Conservation (phyloP, 2,888 invertebrate genomes). For the Drosophila austrosaltans region DNA sequence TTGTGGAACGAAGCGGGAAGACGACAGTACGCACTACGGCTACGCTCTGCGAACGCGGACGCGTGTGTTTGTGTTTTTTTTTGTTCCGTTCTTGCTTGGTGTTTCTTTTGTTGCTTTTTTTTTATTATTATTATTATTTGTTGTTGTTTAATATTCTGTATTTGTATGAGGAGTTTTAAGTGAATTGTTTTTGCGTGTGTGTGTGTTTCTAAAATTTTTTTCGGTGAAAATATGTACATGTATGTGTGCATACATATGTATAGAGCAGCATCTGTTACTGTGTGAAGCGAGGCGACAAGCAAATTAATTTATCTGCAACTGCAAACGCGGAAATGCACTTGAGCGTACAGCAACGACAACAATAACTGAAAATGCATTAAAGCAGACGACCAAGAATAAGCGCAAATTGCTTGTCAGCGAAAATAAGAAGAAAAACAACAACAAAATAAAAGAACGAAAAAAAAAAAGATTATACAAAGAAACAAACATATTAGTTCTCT, state of each 20-base stretch:
- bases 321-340: slow-evolving; percentile 74
- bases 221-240: slow-evolving; percentile 22
- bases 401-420: slow-evolving; percentile 61
- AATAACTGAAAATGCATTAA: slow-evolving; percentile 33
- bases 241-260: slow-evolving; percentile 2
- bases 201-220: slow-evolving; percentile 15
- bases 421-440: slow-evolving; percentile 39
- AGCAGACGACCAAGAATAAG: slow-evolving; percentile 36
- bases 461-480: slow-evolving; percentile 30
- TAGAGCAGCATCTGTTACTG: slow-evolving; percentile 32
- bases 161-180: background rate
- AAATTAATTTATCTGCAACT: slow-evolving; percentile 46
- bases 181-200: background rate
- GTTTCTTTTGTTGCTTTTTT: background rate
- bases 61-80: slow-evolving; percentile 16
- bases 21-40: slow-evolving; percentile 40
- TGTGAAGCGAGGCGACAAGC: slow-evolving; percentile 32
- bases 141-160: slow-evolving; percentile 11
- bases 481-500: slow-evolving; percentile 25
- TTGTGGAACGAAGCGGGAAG: slow-evolving; percentile 27
- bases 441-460: slow-evolving; percentile 27
- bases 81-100: slow-evolving; percentile 3
- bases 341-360: slow-evolving; percentile 68
- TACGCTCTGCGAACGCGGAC: slow-evolving; percentile 13
- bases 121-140: background rate